These are phyloP conservation scores for Pipa parva DNA, from an alignment of 2,113 vertebrate genomes.

Conservation along the genomic window DNA sequence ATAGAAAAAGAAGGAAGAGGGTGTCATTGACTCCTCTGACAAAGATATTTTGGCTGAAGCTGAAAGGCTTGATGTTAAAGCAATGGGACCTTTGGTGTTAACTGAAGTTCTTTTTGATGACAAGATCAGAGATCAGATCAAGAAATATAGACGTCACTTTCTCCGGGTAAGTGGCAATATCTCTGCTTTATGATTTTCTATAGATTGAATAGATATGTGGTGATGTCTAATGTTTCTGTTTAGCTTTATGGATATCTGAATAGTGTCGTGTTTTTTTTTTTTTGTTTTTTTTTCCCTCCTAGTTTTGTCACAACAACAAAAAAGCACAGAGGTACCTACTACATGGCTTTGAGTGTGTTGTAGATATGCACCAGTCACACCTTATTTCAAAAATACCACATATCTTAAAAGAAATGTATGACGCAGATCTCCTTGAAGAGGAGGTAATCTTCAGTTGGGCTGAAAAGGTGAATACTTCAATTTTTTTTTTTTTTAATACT, in stretches of 20 bases:
- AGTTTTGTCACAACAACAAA: slow-evolving; percentile 98
- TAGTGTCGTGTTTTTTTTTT: background rate
- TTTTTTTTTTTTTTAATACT: no score
- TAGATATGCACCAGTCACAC: slow-evolving; percentile 88
- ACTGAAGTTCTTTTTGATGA: slow-evolving; percentile 93
- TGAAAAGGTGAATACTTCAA: slow-evolving; percentile 75
- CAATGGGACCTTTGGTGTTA: slow-evolving; percentile 93
- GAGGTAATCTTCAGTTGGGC: slow-evolving; percentile 94
- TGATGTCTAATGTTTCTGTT: no score
- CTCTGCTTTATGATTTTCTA: no score
- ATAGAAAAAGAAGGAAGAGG: slow-evolving; percentile 90
- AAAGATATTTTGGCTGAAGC: slow-evolving; percentile 95
- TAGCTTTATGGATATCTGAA: no score
- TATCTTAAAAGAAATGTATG: slow-evolving; percentile 93
- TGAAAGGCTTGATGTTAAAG: slow-evolving; percentile 93
- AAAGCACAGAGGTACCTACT: slow-evolving; percentile 94
- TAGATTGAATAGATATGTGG: no score
- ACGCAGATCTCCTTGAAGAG: slow-evolving; percentile 91
- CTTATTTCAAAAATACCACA: slow-evolving; percentile 86
- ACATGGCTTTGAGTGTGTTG: slow-evolving; percentile 92
- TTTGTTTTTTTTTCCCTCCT: slow-evolving; percentile 10
- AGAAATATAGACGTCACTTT: slow-evolving; percentile 95
- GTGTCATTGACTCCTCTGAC: slow-evolving; percentile 80
- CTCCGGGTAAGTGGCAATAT: slow-evolving; percentile 87
- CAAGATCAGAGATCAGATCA: slow-evolving; percentile 93